phyloP scores from a whole-genome alignment of 2,797 vertebrate genomes.

The Xyrichtys novacula region DNA sequence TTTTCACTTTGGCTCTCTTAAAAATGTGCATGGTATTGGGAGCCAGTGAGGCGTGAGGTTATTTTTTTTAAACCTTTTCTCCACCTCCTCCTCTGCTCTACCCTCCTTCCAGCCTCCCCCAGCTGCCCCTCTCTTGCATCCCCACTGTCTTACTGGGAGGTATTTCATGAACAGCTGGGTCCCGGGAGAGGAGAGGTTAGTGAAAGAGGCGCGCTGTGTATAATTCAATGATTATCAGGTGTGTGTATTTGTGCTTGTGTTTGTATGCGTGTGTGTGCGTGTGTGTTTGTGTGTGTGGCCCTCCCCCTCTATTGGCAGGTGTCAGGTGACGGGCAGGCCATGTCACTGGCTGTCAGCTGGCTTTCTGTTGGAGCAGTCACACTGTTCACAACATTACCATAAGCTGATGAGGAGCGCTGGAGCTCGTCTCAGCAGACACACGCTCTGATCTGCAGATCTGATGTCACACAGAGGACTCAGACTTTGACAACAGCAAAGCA shows the following conservation, averaged over 20 bases:
- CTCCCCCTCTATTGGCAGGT: slow-evolving; percentile 82
- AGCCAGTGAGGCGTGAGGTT: slow-evolving; percentile 92
- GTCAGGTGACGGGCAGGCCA: slow-evolving; percentile 86
- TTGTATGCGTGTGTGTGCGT: slow-evolving; percentile 24
- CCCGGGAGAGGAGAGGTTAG: slow-evolving; percentile 87
- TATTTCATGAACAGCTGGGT: slow-evolving; percentile 96
- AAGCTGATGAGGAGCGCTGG: slow-evolving; percentile 77
- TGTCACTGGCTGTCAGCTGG: slow-evolving; percentile 87
- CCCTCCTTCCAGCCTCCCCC: slow-evolving; percentile 59
- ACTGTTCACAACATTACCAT: slow-evolving; percentile 81
- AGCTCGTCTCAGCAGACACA: slow-evolving; percentile 52
- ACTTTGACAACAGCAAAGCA: slow-evolving; percentile 44
- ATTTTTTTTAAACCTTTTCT: slow-evolving; percentile 59
- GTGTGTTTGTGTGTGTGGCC: slow-evolving; percentile 38
- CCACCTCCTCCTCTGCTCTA: slow-evolving; percentile 32
- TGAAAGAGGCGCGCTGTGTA: slow-evolving; percentile 86
- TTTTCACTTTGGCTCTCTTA: slow-evolving; percentile 88
- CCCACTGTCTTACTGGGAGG: slow-evolving; percentile 85
- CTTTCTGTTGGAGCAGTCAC: slow-evolving; percentile 81
- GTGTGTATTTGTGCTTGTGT: slow-evolving; percentile 43
- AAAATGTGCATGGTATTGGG: slow-evolving; percentile 91
- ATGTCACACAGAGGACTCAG: slow-evolving; percentile 54
- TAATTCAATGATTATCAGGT: slow-evolving; percentile 90
- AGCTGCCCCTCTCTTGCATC: slow-evolving; percentile 72
- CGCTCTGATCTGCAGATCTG: slow-evolving; percentile 60